Evolutionary conservation across 2,888 invertebrate genomes (phyloP).

Genomic region (Seira musarum): DNA sequence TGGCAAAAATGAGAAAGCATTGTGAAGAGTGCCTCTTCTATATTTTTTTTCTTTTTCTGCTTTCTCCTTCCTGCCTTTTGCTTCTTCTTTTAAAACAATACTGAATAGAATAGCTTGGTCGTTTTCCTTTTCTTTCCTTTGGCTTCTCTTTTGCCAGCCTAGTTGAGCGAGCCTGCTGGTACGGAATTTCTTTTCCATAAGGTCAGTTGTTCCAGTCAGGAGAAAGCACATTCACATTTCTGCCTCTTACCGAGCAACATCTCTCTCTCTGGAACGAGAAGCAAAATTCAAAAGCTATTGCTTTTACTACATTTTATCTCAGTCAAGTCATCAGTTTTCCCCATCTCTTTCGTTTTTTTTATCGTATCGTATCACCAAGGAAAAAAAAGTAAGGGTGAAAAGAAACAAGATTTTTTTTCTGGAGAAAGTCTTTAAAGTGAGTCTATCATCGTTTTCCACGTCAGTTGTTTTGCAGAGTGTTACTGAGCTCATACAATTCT

Average conservation of each 20-base stretch:
- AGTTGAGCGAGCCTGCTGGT: constrained; percentile 13
- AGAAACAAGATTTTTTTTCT: no score
- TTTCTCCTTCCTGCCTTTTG: constrained; percentile 17
- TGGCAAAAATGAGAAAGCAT: not conserved
- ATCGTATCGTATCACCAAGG: not conserved
- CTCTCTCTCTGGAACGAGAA: constrained; percentile 13
- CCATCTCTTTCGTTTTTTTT: not conserved
- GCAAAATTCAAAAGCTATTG: not conserved
- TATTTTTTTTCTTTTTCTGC: not conserved
- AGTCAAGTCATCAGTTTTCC: not conserved
- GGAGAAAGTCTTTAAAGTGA: constrained; percentile 28
- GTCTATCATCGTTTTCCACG: constrained; percentile 1
- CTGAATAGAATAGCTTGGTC: not conserved
- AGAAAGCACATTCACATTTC: constrained; percentile 55
- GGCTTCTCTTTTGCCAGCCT: no score
- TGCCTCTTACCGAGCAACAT: constrained; percentile 46
- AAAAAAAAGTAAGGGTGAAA: not conserved
- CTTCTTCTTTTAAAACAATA: constrained; percentile 1
- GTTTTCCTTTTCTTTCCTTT: not conserved
- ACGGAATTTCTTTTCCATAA: constrained; percentile 55
- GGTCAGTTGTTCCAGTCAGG: constrained; percentile 47
- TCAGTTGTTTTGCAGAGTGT: not conserved
- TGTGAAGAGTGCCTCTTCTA: not conserved
- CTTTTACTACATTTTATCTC: not conserved
- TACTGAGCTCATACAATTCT: no score